Evolutionary conservation across 2,888 invertebrate species (phyloP), one percentile per base, ranked within the genome.

Genomic region (Drosophila neotestacea): DNA sequence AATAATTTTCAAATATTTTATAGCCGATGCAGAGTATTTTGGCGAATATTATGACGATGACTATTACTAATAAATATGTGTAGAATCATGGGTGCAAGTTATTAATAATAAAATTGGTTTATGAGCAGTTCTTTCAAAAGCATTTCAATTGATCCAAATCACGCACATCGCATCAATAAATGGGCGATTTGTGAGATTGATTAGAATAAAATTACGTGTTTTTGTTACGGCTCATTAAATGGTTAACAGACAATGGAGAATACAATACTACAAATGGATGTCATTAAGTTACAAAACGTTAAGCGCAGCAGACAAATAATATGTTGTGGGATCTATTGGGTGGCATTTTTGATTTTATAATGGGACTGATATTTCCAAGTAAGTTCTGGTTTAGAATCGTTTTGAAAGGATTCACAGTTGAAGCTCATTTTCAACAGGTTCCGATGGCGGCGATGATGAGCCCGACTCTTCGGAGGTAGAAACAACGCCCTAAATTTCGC

Each of bases 381-480:
- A 65, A 73, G 87, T 85, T 22, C 28, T 4, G 13, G 11, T 10
- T 27, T 1, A 2, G n/a, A n/a, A 42, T 11, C 10, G 6, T 13
- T 11, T 0, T 13, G 9, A n/a, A 6, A 10, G n/a, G 27, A 5
- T 10, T 4, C 28, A 1, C 1, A 51, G 7, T 34, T 34, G 22
- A 50, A 32, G 13, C 22, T 32, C 9, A 39, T 28, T 46, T 47
- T 51, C 22, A 71, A 30, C 7, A 89, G 91, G 80, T 62, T 80
- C 79, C 10, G 22, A 22, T 22, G 22, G 22, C 22, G 88, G 66
- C 9, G 89, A 76, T 4, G 92, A 90, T 76, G 90, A 87, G 6
- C 86, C 90, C 0, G 91, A 88, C 52, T 91, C 91, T 0, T 81
- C 85, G n/a, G 91, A 91, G 79, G 88, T 91, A 16, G 92, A 91